Evolutionary conservation across 2,113 vertebrate species (phyloP).

Genomic region (Protobothrops mucrosquamatus): DNA sequence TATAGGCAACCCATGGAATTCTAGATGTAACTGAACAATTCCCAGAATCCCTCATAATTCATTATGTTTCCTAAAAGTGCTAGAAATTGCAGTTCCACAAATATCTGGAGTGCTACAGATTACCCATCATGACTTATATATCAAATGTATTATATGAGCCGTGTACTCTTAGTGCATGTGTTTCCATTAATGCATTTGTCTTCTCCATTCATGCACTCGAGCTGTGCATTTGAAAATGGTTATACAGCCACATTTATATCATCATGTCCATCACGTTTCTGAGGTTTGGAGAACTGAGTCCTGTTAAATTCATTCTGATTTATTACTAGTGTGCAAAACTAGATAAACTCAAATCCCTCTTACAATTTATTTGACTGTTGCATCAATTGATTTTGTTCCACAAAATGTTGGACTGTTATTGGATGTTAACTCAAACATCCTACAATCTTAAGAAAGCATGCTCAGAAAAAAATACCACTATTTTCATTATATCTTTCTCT

Average conservation of each 20-base stretch:
- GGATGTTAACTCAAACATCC: background rate
- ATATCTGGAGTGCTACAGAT: background rate
- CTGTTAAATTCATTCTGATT: background rate
- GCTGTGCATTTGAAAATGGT: background rate
- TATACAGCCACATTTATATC: background rate
- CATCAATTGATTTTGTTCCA: background rate
- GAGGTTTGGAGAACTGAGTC: background rate
- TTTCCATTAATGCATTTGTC: background rate
- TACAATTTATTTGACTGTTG: background rate
- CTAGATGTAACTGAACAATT: background rate
- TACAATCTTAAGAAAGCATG: background rate
- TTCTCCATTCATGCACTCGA: background rate
- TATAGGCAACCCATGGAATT: background rate
- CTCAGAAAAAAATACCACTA: background rate
- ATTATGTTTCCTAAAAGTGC: background rate
- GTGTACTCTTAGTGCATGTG: background rate
- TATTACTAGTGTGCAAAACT: background rate
- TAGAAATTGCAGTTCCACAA: background rate
- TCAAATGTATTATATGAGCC: background rate
- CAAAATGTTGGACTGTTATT: background rate
- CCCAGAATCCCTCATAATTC: background rate
- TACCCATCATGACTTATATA: background rate
- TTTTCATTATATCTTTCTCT: background rate
- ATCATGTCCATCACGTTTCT: background rate
- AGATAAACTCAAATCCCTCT: background rate